Conservation (phyloP, 2,113 vertebrate genomes). For the Microcebus jonahi region DNA sequence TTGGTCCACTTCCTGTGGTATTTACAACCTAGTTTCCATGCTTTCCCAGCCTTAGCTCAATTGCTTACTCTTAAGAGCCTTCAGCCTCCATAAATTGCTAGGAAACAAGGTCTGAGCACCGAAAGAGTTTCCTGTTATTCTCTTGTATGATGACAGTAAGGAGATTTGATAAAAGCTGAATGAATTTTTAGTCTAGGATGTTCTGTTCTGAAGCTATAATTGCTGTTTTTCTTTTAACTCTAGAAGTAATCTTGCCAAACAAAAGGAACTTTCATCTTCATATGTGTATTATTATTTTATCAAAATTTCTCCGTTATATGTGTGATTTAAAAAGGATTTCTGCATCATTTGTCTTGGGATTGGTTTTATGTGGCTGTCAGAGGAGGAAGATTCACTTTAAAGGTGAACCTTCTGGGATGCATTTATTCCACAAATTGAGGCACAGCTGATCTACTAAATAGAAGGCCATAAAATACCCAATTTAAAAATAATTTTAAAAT, state of each 20-base stretch:
- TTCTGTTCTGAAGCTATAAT: constrained; percentile 77
- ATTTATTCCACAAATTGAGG: constrained; percentile 29
- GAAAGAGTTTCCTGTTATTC: constrained; percentile 62
- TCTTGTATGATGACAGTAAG: constrained; percentile 41
- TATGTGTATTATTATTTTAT: constrained; percentile 53
- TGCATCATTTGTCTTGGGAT: constrained; percentile 25
- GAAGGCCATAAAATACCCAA: background rate
- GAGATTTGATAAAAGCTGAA: constrained; percentile 61
- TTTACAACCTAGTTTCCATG: background rate
- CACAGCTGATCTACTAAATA: background rate
- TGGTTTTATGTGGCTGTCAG: constrained; percentile 4
- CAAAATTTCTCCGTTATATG: constrained; percentile 28
- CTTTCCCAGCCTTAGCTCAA: background rate
- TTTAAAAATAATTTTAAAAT: constrained; percentile 50
- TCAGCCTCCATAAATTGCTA: constrained; percentile 57
- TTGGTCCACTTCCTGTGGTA: background rate
- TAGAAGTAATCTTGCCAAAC: constrained; percentile 67
- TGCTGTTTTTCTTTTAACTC: constrained; percentile 68
- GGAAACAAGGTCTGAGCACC: constrained; percentile 64
- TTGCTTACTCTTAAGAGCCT: constrained; percentile 34
- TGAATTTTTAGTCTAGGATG: constrained; percentile 64
- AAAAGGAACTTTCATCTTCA: constrained; percentile 61
- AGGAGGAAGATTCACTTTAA: background rate
- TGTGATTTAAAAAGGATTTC: constrained; percentile 39
- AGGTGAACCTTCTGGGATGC: background rate